Conservation (phyloP, 2,113 vertebrate genomes). For the Chaetops frenatus region DNA sequence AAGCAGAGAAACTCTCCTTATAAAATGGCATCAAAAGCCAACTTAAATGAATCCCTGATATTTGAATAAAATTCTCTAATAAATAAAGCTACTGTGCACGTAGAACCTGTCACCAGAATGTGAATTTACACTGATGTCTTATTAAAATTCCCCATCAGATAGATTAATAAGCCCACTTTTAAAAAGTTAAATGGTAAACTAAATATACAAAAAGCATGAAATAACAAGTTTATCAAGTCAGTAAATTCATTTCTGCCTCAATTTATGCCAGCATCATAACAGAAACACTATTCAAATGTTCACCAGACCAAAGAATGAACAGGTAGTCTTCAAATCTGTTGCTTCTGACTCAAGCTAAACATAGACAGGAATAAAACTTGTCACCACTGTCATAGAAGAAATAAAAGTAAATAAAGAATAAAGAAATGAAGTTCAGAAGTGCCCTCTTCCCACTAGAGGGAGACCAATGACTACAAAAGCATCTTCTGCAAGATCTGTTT, state of each 20-base stretch:
- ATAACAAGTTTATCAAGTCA: background rate
- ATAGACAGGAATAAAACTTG: too few relatives aligned
- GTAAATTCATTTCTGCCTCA: background rate
- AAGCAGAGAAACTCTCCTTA: background rate
- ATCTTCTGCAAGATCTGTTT: too few relatives aligned
- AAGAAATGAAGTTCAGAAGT: too few relatives aligned
- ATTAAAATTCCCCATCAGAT: background rate
- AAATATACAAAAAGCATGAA: background rate
- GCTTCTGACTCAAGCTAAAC: too few relatives aligned
- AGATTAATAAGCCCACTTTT: background rate
- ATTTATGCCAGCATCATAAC: background rate
- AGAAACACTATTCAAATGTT: too few relatives aligned
- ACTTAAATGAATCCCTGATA: background rate
- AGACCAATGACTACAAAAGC: too few relatives aligned
- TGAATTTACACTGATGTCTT: background rate
- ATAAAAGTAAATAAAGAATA: too few relatives aligned
- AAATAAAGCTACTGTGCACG: background rate
- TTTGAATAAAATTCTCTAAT: background rate
- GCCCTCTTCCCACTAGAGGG: too few relatives aligned
- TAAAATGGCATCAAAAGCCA: background rate
- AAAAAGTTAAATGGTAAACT: background rate
- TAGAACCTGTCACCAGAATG: background rate
- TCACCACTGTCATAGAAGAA: too few relatives aligned
- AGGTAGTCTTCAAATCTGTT: too few relatives aligned
- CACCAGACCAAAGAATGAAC: too few relatives aligned